A percentile compares a stretch with the other conserved stretches of the same genome.
These are phyloP conservation scores for Antennarius striatus DNA, from an alignment of 2,113 vertebrate genomes.

Conservation along the genomic window DNA sequence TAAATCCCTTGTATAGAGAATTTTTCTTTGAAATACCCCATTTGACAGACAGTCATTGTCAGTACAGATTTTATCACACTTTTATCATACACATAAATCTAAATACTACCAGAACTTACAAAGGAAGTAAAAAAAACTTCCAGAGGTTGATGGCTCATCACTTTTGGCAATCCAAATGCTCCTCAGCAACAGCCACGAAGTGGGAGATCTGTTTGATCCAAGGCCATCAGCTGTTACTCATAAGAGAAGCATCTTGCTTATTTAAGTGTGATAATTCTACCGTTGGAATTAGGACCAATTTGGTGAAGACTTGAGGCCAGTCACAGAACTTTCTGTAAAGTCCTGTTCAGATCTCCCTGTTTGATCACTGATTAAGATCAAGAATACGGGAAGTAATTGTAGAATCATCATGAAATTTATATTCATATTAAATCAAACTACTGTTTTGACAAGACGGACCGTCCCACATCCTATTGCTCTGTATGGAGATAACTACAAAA, in stretches of 20 bases:
- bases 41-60: conserved; percentile 4
- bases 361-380: neutral
- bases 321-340: conserved; percentile 3
- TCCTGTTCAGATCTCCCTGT: neutral
- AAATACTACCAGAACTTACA: no score
- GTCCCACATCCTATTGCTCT: no score
- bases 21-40: neutral
- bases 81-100: no score
- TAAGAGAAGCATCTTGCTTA: conserved; percentile 23
- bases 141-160: conserved; percentile 16
- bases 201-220: conserved; percentile 24
- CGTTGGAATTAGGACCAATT: conserved; percentile 9
- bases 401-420: neutral
- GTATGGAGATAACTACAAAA: no score
- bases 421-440: no score
- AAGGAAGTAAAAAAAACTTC: neutral
- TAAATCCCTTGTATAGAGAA: no score
- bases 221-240: conserved; percentile 30
- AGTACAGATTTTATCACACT: conserved; percentile 2
- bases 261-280: conserved; percentile 12
- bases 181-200: conserved; percentile 17
- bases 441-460: no score
- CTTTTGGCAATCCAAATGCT: conserved; percentile 15
- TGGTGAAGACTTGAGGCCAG: conserved; percentile 4
- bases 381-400: neutral